A percentile compares a stretch with the other conserved stretches of the same genome.
Conservation (phyloP, 2,113 vertebrate genomes). For the Rhea americana region DNA sequence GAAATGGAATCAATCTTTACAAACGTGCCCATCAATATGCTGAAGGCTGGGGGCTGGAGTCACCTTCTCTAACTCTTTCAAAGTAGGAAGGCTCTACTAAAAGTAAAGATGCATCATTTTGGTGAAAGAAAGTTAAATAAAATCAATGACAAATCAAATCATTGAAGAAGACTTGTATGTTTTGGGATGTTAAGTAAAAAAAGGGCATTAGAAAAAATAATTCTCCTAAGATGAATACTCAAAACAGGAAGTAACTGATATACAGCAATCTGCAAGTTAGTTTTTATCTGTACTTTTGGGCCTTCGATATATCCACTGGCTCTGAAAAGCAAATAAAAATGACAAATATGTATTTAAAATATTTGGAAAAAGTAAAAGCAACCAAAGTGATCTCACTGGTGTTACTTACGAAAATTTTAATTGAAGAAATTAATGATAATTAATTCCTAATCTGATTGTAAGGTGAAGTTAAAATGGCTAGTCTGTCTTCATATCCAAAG, state of each 20-base stretch:
- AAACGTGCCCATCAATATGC: neutral
- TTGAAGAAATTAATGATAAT: neutral
- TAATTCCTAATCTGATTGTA: neutral
- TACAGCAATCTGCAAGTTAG: neutral
- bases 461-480: accelerated
- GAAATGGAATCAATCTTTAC: neutral
- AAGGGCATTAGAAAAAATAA: neutral
- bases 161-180: neutral
- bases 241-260: neutral
- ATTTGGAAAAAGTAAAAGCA: neutral
- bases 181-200: neutral
- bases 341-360: neutral
- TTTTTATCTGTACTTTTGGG: neutral
- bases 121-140: neutral
- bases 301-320: neutral
- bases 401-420: neutral
- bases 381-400: neutral
- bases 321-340: neutral
- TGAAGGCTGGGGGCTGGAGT: neutral
- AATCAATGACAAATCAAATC: neutral
- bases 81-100: neutral
- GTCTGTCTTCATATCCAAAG: neutral
- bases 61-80: neutral
- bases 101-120: neutral
- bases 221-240: neutral